Evolutionary conservation across 2,113 vertebrate genomes (phyloP), one percentile per base, ranked within the genome.

Genomic region (Crotalus tigris): DNA sequence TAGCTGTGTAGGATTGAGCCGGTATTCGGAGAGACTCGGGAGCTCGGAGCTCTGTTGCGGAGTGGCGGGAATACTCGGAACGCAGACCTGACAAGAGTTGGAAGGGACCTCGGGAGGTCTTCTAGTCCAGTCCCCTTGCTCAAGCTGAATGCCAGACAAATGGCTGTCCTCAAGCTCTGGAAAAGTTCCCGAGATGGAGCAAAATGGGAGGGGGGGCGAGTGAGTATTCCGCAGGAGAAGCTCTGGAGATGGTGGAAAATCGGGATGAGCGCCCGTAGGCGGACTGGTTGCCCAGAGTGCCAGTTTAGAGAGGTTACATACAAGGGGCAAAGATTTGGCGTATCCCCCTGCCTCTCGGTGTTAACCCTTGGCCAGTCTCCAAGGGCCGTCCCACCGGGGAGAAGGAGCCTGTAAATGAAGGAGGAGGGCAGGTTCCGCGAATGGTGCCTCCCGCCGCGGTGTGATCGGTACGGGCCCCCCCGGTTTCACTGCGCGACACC

Each of bases 201-300:
- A 51, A 51, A 51, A 51, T 51, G 39, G 39, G 39, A 39, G 39
- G 39, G 49, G 49, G 7, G 49, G 8, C 8, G 49, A 8, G 49
- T 1, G 49, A 51, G 49, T 51, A 9, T 51, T 9, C 49, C 49
- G 8, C 1, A 8, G 39, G 39, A 39, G 49, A 51, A 51, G 49
- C 26, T 64, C 29, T 4, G 11, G 61, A 1, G 26, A 29, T 15
- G 1, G 29, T n/a, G 12, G 3, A 2, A 39, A 39, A 89, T 39
- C 0, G n/a, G 53, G 5, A 15, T 55, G 46, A 53, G 49, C 5
- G 12, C 23, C 13, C 0, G 0, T 3, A 12, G 5, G 5, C 2
- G 0, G 46, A 19, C 8, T n/a, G 11, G 23, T 29, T 4, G 1
- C 4, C 17, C 9, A 0, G 1, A 6, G 2, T 5, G 12, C 61